A percentile compares a stretch with the other conserved stretches of the same genome.
Evolutionary conservation across 2,888 invertebrate genomes (phyloP).

Genomic region (Orchesella flavescens): DNA sequence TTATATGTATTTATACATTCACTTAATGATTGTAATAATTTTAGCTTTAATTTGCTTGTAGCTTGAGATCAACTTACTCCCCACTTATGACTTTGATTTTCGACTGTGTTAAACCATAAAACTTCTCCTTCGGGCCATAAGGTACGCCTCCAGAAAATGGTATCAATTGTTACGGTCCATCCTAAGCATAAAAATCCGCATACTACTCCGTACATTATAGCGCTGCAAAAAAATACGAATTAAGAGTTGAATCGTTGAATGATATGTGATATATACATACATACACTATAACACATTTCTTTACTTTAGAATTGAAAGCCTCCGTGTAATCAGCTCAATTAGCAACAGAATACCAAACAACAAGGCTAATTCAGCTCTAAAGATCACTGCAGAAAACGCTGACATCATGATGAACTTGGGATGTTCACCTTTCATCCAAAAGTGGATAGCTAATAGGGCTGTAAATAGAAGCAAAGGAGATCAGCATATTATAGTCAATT

Average conservation of each 20-base stretch:
- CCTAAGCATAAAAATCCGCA: constrained; percentile 81
- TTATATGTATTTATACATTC: neutral
- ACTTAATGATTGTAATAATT: no score
- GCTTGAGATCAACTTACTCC: constrained; percentile 91
- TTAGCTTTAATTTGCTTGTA: no score
- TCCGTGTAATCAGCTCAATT: constrained; percentile 83
- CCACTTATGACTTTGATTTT: constrained; percentile 96
- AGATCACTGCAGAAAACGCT: constrained; percentile 91
- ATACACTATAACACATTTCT: no score
- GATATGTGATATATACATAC: no score
- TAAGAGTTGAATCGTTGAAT: no score
- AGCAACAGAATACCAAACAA: constrained; percentile 89
- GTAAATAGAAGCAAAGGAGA: constrained; percentile 73
- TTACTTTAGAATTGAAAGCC: constrained; percentile 83
- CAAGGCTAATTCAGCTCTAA: constrained; percentile 90
- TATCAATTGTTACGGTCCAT: constrained; percentile 87
- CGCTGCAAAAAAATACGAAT: constrained; percentile 79
- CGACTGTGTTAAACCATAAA: constrained; percentile 93
- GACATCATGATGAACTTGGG: constrained; percentile 86
- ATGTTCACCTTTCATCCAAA: constrained; percentile 87
- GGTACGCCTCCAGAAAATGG: constrained; percentile 91
- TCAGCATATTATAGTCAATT: neutral
- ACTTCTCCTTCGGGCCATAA: constrained; percentile 99
- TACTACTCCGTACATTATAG: constrained; percentile 83
- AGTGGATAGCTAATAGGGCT: constrained; percentile 89